These are phyloP conservation scores for Herpetotheres cachinnans DNA, from an alignment of 2,113 vertebrate genomes.

Conservation along the genomic window DNA sequence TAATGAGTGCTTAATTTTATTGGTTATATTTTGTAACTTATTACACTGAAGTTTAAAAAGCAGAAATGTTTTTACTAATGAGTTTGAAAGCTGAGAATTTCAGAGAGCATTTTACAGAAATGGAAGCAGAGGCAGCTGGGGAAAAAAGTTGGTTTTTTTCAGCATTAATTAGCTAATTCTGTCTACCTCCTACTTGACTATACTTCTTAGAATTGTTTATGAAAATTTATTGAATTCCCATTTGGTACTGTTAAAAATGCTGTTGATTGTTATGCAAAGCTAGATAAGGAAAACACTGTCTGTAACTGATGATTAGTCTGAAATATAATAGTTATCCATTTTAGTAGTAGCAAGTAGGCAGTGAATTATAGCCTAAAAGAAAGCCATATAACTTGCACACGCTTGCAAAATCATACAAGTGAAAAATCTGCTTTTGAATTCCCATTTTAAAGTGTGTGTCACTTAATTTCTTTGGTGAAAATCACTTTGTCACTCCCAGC, in stretches of 20 bases:
- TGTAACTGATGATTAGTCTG: background rate
- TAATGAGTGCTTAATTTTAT: background rate
- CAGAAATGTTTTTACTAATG: background rate
- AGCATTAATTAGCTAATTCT: background rate
- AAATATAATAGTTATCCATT: background rate
- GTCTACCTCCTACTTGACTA: background rate
- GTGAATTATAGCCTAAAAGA: background rate
- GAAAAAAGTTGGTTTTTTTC: background rate
- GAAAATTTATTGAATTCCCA: background rate
- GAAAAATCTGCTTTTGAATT: background rate
- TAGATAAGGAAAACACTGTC: conserved; percentile 9
- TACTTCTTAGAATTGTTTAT: background rate
- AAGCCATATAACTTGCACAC: background rate
- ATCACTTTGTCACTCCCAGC: background rate
- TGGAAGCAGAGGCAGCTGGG: background rate
- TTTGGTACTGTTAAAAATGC: background rate
- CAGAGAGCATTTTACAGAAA: background rate
- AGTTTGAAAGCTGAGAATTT: background rate
- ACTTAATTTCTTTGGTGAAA: background rate
- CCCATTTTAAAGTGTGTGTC: background rate
- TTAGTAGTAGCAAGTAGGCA: background rate
- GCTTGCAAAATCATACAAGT: background rate
- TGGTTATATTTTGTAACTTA: background rate
- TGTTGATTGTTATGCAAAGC: background rate
- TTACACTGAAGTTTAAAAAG: background rate